A percentile compares a stretch with the other conserved stretches of the same genome.
Evolutionary conservation across 1,140 invertebrate species (phyloP).

Genomic region (Tetragonula clypearis): DNA sequence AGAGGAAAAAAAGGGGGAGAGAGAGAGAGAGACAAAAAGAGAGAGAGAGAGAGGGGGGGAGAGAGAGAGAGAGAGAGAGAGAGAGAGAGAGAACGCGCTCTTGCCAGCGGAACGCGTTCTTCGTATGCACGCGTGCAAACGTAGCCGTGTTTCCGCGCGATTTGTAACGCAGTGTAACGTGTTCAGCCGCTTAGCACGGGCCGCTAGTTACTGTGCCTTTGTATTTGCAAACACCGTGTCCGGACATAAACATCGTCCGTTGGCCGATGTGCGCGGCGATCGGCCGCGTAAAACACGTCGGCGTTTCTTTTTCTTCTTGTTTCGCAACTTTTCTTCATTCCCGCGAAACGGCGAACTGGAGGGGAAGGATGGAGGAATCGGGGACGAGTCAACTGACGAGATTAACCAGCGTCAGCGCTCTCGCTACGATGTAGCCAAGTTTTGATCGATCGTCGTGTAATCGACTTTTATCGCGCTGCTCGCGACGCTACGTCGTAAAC

Average conservation of each 20-base stretch:
- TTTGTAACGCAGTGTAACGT: conserved; percentile 71
- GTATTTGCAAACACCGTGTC: conserved; percentile 67
- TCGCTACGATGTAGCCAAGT: too few species aligned
- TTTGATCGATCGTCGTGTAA: neutral
- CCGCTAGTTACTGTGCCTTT: conserved; percentile 64
- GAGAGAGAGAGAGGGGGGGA: too few species aligned
- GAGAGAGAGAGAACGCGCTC: too few species aligned
- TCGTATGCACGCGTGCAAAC: conserved; percentile 29
- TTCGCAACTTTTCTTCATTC: neutral
- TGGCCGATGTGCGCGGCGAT: neutral
- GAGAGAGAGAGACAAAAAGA: too few species aligned
- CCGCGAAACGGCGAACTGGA: neutral
- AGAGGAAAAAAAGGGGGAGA: too few species aligned
- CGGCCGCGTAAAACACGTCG: neutral
- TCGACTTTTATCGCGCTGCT: neutral
- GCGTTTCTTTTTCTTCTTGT: too few species aligned
- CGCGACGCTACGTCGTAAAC: neutral
- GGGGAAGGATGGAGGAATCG: too few species aligned
- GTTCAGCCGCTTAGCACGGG: conserved; percentile 62
- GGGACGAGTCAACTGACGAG: too few species aligned
- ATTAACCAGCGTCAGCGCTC: neutral
- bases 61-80: too few species aligned
- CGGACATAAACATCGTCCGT: conserved; percentile 59
- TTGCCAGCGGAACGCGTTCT: neutral
- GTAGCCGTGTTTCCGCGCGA: conserved; percentile 66